Evolutionary conservation across 2,113 vertebrate genomes (phyloP).

Genomic region (Nansenia antarctica): DNA sequence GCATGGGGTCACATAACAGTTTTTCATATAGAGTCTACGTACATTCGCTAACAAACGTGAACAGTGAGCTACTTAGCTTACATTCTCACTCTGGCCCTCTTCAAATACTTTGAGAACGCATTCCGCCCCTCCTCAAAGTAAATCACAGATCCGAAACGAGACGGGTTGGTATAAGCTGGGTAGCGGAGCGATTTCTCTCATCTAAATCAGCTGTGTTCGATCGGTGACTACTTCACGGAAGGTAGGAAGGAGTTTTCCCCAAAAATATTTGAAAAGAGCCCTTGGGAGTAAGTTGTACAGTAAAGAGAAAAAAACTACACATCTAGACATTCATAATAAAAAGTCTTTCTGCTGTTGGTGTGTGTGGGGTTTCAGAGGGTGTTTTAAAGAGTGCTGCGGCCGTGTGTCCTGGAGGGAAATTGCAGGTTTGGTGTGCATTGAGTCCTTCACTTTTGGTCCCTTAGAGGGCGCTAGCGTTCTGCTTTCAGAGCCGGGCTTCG

Average conservation of each 20-base stretch:
- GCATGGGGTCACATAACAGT: constrained; percentile 61
- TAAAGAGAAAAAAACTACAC: constrained; percentile 72
- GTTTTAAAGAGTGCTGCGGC: constrained; percentile 66
- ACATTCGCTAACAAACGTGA: constrained; percentile 70
- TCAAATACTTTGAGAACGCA: constrained; percentile 50
- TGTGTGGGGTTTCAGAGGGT: constrained; percentile 78
- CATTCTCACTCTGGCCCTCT: constrained; percentile 60
- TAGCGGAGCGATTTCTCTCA: constrained; percentile 3
- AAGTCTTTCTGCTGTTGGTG: constrained; percentile 86
- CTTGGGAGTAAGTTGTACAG: constrained; percentile 70
- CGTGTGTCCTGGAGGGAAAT: constrained; percentile 78
- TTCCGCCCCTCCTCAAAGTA: not conserved
- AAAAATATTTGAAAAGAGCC: constrained; percentile 66
- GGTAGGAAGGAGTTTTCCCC: constrained; percentile 56
- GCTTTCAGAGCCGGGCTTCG: constrained; percentile 56
- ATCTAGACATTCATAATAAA: constrained; percentile 80
- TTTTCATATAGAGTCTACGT: constrained; percentile 63
- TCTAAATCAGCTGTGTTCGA: not conserved
- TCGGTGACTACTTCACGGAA: constrained; percentile 14
- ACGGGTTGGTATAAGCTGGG: constrained; percentile 21
- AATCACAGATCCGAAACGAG: not conserved
- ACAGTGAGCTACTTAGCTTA: constrained; percentile 70
- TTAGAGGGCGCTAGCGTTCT: constrained; percentile 66
- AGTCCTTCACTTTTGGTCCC: constrained; percentile 79
- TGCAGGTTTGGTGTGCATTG: constrained; percentile 70